A percentile compares a stretch with the other conserved stretches of the same genome.
Evolutionary conservation across 1,140 invertebrate species (phyloP).

Genomic region (Ceratitis capitata): DNA sequence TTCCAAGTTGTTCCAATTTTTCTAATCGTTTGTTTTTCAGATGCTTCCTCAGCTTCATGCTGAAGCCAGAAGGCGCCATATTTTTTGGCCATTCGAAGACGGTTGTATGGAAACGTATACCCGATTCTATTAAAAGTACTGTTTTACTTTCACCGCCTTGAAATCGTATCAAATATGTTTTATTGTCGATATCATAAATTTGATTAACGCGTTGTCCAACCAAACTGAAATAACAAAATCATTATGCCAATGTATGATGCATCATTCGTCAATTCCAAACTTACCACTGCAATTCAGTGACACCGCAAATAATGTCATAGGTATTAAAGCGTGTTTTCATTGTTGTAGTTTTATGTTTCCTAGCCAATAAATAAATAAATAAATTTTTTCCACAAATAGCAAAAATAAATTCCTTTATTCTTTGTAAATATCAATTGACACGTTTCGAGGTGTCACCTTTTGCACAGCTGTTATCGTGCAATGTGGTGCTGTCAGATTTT

Average conservation of each 20-base stretch:
- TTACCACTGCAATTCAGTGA: conserved; percentile 87
- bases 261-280: conserved; percentile 47
- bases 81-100: conserved; percentile 99
- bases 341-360: conserved; percentile 51
- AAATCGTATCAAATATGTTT: conserved; percentile 94
- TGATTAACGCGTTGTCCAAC: conserved; percentile 95
- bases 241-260: neutral
- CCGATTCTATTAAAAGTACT: conserved; percentile 93
- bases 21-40: conserved; percentile 95
- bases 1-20: conserved; percentile 83
- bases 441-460: neutral
- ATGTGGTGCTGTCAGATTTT: neutral
- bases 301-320: conserved; percentile 86
- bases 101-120: conserved; percentile 92
- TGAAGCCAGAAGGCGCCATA: conserved; percentile 92
- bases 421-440: neutral
- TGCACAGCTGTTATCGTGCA: neutral
- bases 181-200: conserved; percentile 97
- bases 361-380: neutral
- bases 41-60: conserved; percentile 99
- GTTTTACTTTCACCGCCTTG: conserved; percentile 84
- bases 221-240: conserved; percentile 69
- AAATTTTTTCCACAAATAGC: no score
- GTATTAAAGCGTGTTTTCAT: conserved; percentile 95
- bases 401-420: neutral